phyloP scores from a whole-genome alignment of 1,140 invertebrate species.

The Drosophila tropicalis region DNA sequence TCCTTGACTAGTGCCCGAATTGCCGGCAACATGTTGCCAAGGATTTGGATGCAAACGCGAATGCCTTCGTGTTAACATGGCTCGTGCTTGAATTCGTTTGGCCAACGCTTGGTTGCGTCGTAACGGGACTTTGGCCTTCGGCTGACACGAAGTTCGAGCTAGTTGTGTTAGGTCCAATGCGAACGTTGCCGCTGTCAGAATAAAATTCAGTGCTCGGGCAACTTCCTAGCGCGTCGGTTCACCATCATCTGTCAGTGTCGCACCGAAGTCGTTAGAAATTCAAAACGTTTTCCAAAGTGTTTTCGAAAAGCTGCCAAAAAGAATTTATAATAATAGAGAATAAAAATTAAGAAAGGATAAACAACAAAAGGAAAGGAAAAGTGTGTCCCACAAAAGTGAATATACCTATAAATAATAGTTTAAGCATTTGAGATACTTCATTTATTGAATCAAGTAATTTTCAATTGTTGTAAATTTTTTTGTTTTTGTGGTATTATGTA shows the following conservation, averaged over 20 bases:
- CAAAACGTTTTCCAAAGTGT: slow-evolving; percentile 12
- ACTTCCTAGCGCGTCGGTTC: slow-evolving; percentile 79
- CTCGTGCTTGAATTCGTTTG: slow-evolving; percentile 25
- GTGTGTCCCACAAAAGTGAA: neutral
- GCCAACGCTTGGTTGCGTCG: slow-evolving; percentile 13
- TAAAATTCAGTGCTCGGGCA: slow-evolving; percentile 74
- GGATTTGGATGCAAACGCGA: neutral
- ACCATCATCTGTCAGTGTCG: slow-evolving; percentile 35
- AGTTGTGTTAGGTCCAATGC: slow-evolving; percentile 75
- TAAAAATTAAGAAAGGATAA: neutral
- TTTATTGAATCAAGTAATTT: neutral
- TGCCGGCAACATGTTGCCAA: slow-evolving; percentile 51
- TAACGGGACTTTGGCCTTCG: neutral
- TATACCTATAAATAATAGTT: neutral
- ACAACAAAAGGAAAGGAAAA: neutral
- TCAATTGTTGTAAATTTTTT: neutral
- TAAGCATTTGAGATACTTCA: neutral
- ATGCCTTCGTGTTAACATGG: slow-evolving; percentile 11
- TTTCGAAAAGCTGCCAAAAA: slow-evolving; percentile 2
- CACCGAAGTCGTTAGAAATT: slow-evolving; percentile 11
- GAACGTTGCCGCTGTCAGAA: slow-evolving; percentile 52
- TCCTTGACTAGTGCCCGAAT: neutral
- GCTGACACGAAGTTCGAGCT: slow-evolving; percentile 38
- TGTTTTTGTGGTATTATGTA: neutral
- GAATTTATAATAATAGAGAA: neutral